These are phyloP conservation scores for Stictonetta naevosa DNA, from an alignment of 2,113 vertebrate species.

Conservation along the genomic window DNA sequence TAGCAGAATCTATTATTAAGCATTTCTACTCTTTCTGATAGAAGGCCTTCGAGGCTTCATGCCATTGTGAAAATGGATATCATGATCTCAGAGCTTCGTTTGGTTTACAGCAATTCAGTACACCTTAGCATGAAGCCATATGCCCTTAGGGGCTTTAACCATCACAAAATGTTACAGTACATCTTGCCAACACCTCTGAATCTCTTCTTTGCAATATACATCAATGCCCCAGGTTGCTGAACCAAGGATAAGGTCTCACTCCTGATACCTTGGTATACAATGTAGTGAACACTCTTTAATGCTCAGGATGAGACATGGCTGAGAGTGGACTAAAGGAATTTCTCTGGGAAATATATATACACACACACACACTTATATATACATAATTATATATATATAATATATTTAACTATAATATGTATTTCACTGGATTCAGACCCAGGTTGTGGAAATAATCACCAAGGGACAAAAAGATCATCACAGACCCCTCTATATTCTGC, in stretches of 20 bases:
- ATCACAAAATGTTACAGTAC: neutral
- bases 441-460: neutral
- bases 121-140: neutral
- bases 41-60: neutral
- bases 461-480: neutral
- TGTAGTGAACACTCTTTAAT: fast-evolving
- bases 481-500: neutral
- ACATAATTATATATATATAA: too few relatives aligned
- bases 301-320: neutral
- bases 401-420: too few relatives aligned
- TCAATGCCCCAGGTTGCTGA: neutral
- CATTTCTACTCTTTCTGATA: neutral
- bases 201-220: neutral
- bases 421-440: neutral
- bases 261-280: neutral
- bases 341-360: neutral
- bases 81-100: neutral
- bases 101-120: neutral
- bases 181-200: neutral
- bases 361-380: too few relatives aligned
- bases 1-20: constrained; percentile 34
- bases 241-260: neutral
- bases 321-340: neutral
- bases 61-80: neutral
- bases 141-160: neutral